Conservation (phyloP, 2,888 invertebrate genomes). For the Orthosia incerta region DNA sequence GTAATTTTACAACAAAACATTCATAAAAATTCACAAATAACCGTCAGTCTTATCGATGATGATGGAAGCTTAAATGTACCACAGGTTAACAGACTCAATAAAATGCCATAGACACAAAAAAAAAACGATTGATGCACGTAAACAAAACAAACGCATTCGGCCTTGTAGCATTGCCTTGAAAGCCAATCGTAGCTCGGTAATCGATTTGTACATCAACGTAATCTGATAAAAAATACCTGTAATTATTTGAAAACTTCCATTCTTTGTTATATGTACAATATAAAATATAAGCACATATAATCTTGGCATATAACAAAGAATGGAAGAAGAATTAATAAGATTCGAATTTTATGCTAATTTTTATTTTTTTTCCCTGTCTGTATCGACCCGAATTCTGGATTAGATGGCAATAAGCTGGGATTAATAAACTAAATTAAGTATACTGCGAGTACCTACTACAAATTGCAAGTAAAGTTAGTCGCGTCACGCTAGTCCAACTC, state of each 20-base stretch:
- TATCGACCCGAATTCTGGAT: neutral
- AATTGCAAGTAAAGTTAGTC: too few relatives aligned
- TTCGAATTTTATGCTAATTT: neutral
- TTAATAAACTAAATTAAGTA: neutral
- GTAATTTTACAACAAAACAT: too few relatives aligned
- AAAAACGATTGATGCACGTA: neutral
- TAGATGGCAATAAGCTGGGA: neutral
- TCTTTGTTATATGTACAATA: neutral
- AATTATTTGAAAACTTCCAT: neutral
- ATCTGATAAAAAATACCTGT: conserved; percentile 1
- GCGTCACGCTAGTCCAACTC: too few relatives aligned
- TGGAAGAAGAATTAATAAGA: too few relatives aligned
- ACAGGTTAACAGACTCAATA: neutral
- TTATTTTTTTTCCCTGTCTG: neutral
- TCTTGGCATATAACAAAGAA: too few relatives aligned
- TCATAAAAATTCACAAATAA: too few relatives aligned
- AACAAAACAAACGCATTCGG: conserved; percentile 25
- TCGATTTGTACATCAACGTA: conserved; percentile 11
- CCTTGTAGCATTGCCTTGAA: conserved; percentile 21
- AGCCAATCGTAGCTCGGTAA: neutral
- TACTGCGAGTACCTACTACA: too few relatives aligned
- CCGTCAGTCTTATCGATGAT: neutral
- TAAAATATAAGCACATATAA: too few relatives aligned
- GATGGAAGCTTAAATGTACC: neutral
- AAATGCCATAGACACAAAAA: neutral